Percentiles rank a stretch among this genome's conserved stretches.
Conservation (phyloP, 2,113 vertebrate species). For the Macaca mulatta region DNA sequence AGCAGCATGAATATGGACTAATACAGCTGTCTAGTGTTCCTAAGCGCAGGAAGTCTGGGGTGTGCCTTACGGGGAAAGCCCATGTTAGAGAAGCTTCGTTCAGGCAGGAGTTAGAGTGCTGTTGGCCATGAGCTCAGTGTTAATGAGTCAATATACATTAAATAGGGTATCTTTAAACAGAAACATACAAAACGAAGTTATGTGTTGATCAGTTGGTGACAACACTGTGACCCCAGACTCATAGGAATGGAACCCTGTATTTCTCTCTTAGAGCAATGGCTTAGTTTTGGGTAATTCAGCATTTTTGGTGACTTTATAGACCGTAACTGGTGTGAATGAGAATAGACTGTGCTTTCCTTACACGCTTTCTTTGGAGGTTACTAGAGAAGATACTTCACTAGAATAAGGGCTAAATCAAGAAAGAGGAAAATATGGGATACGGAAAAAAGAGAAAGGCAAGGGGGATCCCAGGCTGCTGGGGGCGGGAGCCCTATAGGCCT, state of each 20-base stretch:
- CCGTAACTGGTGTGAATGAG: rapidly evolving
- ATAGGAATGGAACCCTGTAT: rapidly evolving
- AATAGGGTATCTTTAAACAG: not conserved
- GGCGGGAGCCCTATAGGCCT: too few relatives aligned
- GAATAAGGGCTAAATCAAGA: not conserved
- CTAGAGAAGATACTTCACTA: not conserved
- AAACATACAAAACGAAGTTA: not conserved
- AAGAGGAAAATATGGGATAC: not conserved
- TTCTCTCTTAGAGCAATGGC: rapidly evolving
- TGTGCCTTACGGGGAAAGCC: rapidly evolving
- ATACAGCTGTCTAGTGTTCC: not conserved
- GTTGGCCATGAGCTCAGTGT: rapidly evolving
- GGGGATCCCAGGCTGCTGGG: not conserved
- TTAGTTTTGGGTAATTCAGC: rapidly evolving
- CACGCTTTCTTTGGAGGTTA: not conserved
- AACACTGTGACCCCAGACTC: rapidly evolving
- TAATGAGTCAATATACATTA: not conserved
- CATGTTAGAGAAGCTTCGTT: rapidly evolving
- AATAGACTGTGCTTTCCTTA: rapidly evolving
- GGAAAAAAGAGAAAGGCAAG: not conserved
- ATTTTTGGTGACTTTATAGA: not conserved
- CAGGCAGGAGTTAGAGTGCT: rapidly evolving
- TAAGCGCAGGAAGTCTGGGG: not conserved
- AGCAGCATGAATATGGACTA: too few relatives aligned
- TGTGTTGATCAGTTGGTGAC: not conserved